These are phyloP conservation scores for Eira barbara DNA, from an alignment of 2,113 vertebrate genomes.

Conservation along the genomic window DNA sequence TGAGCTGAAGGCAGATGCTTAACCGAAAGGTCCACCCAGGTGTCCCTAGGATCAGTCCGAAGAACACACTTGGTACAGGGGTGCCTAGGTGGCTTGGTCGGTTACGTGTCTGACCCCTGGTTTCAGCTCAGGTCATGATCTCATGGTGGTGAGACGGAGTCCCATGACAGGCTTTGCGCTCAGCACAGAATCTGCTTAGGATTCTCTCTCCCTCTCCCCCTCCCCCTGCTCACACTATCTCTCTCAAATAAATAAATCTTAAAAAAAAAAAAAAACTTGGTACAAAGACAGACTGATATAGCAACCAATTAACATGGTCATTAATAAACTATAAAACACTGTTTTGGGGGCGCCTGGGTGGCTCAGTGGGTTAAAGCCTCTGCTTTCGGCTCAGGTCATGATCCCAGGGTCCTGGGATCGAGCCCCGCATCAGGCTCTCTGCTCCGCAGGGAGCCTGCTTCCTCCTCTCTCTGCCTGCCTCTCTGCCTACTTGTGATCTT, in stretches of 20 bases:
- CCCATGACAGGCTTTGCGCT: background rate
- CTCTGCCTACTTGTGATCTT: too few species aligned
- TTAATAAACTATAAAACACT: background rate
- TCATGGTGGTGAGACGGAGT: background rate
- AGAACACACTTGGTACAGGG: background rate
- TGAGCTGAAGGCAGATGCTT: too few species aligned
- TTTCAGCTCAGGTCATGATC: background rate
- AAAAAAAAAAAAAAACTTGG: background rate
- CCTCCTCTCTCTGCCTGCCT: too few species aligned
- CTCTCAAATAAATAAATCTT: background rate
- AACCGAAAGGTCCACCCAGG: too few species aligned
- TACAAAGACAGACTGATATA: background rate
- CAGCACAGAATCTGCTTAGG: background rate
- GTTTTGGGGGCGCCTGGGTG: too few species aligned
- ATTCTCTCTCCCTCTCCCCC: background rate
- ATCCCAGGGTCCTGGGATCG: too few species aligned
- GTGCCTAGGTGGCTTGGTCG: background rate
- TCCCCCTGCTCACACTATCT: background rate
- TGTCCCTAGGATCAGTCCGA: background rate
- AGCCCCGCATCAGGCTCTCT: too few species aligned
- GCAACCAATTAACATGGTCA: background rate
- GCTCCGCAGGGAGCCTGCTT: too few species aligned
- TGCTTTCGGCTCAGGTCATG: too few species aligned
- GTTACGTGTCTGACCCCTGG: background rate
- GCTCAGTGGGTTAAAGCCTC: too few species aligned